phyloP scores from a whole-genome alignment of 2,888 invertebrate species.

The Cephalotes varians region DNA sequence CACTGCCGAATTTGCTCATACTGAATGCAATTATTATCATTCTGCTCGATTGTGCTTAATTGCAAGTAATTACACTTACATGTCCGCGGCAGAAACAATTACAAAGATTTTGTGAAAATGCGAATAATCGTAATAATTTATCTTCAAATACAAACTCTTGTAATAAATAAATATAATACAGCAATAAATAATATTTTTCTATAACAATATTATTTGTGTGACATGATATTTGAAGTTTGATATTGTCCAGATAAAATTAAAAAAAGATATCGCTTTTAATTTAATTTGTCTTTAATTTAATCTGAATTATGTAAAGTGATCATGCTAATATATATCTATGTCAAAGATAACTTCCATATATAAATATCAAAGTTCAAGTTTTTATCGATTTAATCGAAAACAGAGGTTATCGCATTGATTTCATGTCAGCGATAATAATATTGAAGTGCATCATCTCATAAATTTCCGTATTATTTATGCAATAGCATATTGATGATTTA shows the following conservation, averaged over 20 bases:
- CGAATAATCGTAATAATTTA: not conserved
- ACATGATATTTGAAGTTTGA: not conserved
- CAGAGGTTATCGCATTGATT: constrained; percentile 13
- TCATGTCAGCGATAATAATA: not conserved
- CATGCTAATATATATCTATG: not conserved
- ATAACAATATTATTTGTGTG: not conserved
- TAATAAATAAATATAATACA: not conserved
- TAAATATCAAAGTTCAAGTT: not conserved
- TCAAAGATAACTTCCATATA: not conserved
- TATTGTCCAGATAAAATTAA: not conserved
- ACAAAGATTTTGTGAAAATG: not conserved
- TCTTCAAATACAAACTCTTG: not conserved
- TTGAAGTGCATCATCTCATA: not conserved
- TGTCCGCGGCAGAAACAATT: constrained; percentile 41
- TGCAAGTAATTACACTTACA: constrained; percentile 59
- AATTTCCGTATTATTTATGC: constrained; percentile 1
- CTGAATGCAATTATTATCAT: constrained; percentile 54
- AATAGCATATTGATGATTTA: not conserved
- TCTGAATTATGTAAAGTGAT: not conserved
- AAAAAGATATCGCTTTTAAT: not conserved
- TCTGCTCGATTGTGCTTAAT: constrained; percentile 54
- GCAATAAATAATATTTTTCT: not conserved
- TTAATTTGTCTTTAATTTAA: not conserved
- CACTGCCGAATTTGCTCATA: constrained; percentile 53
- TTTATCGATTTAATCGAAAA: constrained; percentile 7